Evolutionary conservation across 2,113 vertebrate genomes (phyloP).

Genomic region (Bubo bubo): DNA sequence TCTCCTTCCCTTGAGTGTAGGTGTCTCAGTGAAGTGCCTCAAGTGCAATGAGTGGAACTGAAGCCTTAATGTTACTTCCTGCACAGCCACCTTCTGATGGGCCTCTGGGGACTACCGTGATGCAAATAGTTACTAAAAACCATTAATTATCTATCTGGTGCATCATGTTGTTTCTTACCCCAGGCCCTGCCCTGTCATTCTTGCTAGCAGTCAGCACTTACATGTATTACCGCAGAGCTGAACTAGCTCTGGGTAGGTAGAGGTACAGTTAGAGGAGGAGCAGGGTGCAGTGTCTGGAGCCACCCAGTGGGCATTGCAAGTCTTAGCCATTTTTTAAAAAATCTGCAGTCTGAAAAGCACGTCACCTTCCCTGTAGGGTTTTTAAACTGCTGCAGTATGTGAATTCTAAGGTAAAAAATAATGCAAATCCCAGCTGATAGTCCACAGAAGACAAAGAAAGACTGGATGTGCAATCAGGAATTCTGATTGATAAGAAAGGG

Average conservation of each 20-base stretch:
- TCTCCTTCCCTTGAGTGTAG: background rate
- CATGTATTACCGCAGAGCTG: background rate
- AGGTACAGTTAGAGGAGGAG: background rate
- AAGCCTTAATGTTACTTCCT: background rate
- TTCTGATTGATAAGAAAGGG: background rate
- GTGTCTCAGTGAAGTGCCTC: background rate
- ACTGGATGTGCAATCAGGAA: background rate
- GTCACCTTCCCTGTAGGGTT: background rate
- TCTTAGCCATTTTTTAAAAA: background rate
- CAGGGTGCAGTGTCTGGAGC: conserved; percentile 1
- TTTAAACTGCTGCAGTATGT: background rate
- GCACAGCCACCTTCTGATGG: background rate
- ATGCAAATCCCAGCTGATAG: background rate
- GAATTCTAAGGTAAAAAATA: background rate
- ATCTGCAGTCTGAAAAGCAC: background rate
- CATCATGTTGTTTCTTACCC: background rate
- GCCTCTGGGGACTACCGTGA: rapidly evolving
- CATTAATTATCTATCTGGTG: background rate
- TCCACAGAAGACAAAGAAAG: background rate
- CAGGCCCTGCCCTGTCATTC: background rate
- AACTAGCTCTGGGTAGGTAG: background rate
- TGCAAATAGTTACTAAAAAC: background rate
- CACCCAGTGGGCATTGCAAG: background rate
- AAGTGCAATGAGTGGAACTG: background rate
- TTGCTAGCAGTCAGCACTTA: background rate